phyloP scores from a whole-genome alignment of 2,797 vertebrate species.

The Chrysocyon brachyurus region DNA sequence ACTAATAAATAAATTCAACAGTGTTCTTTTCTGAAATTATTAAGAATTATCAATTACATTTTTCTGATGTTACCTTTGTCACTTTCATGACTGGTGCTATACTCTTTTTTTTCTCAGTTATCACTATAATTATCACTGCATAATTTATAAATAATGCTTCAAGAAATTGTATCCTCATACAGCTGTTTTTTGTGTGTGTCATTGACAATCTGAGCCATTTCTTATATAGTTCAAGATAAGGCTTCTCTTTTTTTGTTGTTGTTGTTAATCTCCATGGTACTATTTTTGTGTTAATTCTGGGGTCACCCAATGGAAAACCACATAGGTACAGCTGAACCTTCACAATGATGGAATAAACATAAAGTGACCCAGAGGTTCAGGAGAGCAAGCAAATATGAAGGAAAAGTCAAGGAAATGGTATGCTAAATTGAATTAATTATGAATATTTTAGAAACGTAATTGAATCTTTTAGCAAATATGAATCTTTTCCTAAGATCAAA shows the following conservation, averaged over 20 bases:
- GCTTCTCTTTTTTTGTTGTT: neutral
- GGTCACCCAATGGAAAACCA: neutral
- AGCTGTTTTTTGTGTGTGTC: neutral
- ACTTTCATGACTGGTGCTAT: neutral
- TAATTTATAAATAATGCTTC: slow-evolving; percentile 40
- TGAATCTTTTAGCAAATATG: neutral
- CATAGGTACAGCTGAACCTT: neutral
- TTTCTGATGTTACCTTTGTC: neutral
- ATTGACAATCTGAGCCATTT: neutral
- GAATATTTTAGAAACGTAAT: neutral
- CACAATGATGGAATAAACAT: slow-evolving; percentile 43
- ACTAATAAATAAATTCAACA: neutral
- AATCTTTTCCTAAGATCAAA: neutral
- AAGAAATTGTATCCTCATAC: neutral
- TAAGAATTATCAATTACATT: neutral
- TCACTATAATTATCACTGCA: slow-evolving; percentile 34
- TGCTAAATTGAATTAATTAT: neutral
- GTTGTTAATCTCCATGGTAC: slow-evolving; percentile 41
- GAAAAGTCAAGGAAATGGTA: neutral
- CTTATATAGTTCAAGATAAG: slow-evolving; percentile 69
- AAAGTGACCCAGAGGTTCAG: neutral
- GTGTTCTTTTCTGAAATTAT: neutral
- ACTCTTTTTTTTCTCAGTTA: slow-evolving; percentile 57
- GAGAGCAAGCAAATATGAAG: neutral
- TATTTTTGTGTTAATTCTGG: slow-evolving; percentile 61